Percentiles rank a stretch among this genome's conserved stretches.
Conservation (phyloP, 2,113 vertebrate species). For the Psittacus erithacus region DNA sequence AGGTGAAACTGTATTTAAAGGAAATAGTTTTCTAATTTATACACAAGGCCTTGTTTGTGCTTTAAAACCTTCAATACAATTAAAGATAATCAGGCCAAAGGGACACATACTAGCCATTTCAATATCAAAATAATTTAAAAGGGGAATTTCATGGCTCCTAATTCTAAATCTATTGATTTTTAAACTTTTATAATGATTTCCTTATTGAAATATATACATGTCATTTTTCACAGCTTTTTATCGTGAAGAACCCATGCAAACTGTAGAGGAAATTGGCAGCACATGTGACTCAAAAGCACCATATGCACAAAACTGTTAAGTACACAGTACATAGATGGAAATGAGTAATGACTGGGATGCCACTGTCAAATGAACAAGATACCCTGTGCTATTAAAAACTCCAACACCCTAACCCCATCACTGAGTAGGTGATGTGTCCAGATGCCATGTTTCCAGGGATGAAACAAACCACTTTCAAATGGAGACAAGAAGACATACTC, state of each 20-base stretch:
- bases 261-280: background rate
- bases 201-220: background rate
- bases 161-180: background rate
- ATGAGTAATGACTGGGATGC: rapidly evolving
- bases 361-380: background rate
- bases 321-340: background rate
- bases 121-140: background rate
- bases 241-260: background rate
- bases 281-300: background rate
- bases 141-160: background rate
- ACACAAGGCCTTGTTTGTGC: background rate
- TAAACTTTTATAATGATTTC: background rate
- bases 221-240: background rate
- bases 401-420: background rate
- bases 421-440: background rate
- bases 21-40: background rate
- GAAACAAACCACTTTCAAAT: background rate
- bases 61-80: background rate
- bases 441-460: background rate
- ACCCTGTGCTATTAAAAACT: background rate
- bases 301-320: background rate
- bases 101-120: background rate
- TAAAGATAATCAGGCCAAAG: background rate
- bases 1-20: background rate
- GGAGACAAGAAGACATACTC: background rate